A percentile compares a stretch with the other conserved stretches of the same genome.
These are phyloP conservation scores for Stenichneumon culpator DNA, from an alignment of 2,888 invertebrate genomes.

Conservation along the genomic window DNA sequence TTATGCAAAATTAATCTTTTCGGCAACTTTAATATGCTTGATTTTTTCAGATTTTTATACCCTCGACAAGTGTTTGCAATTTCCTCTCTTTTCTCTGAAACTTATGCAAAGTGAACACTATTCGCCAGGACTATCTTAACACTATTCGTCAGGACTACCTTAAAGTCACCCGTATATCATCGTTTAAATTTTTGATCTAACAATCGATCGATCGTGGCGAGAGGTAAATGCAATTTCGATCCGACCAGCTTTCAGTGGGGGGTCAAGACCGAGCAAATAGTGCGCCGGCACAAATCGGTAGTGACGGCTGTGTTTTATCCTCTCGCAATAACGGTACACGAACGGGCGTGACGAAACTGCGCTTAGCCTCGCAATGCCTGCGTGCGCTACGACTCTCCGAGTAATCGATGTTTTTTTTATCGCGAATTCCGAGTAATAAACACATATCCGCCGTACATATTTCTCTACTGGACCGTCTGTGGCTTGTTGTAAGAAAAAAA, in stretches of 20 bases:
- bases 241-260: background rate
- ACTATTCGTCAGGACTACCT: no score
- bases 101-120: no score
- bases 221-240: background rate
- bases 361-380: conserved; percentile 28
- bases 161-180: no score
- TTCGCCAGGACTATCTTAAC: no score
- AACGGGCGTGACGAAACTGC: conserved; percentile 34
- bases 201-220: no score
- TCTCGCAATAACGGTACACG: conserved; percentile 42
- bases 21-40: no score
- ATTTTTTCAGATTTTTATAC: no score
- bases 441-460: background rate
- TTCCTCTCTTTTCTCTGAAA: no score
- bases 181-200: no score
- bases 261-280: background rate
- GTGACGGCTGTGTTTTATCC: conserved; percentile 23
- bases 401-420: background rate
- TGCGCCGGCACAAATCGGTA: conserved; percentile 12
- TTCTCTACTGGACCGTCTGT: background rate
- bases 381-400: conserved; percentile 15
- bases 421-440: background rate
- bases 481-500: background rate
- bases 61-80: no score
- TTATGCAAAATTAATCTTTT: no score